phyloP scores from a whole-genome alignment of 1,140 invertebrate species.

The Tenebrio molitor region DNA sequence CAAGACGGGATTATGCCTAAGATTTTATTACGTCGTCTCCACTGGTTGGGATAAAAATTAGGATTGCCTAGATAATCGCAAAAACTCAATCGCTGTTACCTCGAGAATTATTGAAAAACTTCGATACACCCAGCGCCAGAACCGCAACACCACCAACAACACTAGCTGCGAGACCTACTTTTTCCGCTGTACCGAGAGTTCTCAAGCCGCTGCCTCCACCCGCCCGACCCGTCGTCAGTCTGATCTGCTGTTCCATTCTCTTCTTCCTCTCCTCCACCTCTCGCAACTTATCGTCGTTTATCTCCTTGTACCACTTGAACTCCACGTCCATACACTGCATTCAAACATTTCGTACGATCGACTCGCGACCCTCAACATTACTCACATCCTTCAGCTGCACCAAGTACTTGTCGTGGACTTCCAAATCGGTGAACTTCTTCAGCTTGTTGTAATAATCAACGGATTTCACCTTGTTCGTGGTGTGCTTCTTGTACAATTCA shows the following conservation, averaged over 20 bases:
- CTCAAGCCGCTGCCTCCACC: background rate
- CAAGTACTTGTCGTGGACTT: slow-evolving; percentile 3
- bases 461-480: background rate
- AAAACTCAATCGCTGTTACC: background rate
- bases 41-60: slow-evolving; percentile 7
- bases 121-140: background rate
- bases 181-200: background rate
- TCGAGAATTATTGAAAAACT: slow-evolving; percentile 1
- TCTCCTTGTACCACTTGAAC: background rate
- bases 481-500: background rate
- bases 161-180: background rate
- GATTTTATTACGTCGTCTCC: slow-evolving; percentile 4
- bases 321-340: background rate
- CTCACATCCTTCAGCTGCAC: background rate
- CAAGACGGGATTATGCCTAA: too few species aligned
- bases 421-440: background rate
- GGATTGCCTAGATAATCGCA: background rate
- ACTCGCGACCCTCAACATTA: background rate
- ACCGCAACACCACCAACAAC: background rate
- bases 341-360: background rate
- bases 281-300: background rate
- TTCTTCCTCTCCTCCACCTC: background rate
- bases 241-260: background rate
- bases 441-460: background rate
- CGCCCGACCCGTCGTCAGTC: background rate